phyloP scores from a whole-genome alignment of 1,140 invertebrate species.

The Hetaerina americana region DNA sequence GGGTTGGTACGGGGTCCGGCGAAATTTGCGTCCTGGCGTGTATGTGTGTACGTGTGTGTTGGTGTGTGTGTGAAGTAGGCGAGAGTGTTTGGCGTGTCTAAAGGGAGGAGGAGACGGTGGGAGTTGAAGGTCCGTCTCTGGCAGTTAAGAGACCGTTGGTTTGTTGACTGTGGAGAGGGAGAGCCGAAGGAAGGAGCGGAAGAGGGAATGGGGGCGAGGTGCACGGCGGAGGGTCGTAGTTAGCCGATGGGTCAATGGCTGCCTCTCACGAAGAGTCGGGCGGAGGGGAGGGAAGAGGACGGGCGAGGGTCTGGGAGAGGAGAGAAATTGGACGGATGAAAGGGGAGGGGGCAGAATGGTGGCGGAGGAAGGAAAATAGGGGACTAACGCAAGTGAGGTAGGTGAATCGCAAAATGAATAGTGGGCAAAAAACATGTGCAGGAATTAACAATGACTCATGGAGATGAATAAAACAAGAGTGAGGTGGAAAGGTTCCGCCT shows the following conservation, averaged over 20 bases:
- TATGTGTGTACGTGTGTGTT: not conserved
- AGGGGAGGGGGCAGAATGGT: no score
- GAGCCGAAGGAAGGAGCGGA: not conserved
- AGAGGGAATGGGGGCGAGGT: no score
- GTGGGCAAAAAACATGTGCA: not conserved
- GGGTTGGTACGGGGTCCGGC: no score
- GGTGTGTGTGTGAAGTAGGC: not conserved
- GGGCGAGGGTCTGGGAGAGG: not conserved
- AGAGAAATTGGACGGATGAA: not conserved
- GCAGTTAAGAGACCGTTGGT: not conserved
- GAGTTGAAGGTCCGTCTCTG: no score
- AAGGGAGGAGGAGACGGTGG: no score
- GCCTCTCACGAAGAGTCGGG: not conserved
- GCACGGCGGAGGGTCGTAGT: no score
- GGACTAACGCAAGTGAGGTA: not conserved
- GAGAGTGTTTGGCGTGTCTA: no score
- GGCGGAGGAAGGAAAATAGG: not conserved
- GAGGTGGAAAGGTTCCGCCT: no score
- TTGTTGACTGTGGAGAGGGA: not conserved
- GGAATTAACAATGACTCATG: no score
- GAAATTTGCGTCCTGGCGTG: no score
- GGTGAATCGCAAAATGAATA: not conserved
- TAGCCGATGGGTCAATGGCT: not conserved
- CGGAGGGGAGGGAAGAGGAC: not conserved
- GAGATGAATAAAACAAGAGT: no score